Conservation (phyloP, 1,140 invertebrate species). For the Lepidotrigona ventralis region DNA sequence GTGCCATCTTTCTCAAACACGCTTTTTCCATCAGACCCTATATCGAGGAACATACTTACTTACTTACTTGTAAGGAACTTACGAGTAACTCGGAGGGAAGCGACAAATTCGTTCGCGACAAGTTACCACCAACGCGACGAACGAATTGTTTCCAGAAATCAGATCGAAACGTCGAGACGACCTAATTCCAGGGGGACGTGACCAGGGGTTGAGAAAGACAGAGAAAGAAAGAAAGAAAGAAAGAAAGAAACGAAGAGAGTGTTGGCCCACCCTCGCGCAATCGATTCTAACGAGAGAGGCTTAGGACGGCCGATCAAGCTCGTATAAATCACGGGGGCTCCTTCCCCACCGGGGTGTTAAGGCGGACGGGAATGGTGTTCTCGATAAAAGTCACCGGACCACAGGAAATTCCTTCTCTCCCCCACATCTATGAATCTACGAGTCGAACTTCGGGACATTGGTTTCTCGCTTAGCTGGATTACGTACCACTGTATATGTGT, state of each 20-base stretch:
- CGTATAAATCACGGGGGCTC: constrained; percentile 45
- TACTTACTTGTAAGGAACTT: neutral
- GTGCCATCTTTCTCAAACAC: too few relatives aligned
- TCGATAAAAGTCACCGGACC: constrained; percentile 48
- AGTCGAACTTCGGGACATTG: neutral
- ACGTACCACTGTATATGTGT: neutral
- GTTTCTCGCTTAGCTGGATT: neutral
- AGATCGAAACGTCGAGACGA: constrained; percentile 37
- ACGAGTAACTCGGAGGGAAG: neutral
- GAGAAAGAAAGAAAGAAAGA: neutral
- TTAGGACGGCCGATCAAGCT: constrained; percentile 50
- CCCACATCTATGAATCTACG: neutral
- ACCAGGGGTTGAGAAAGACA: neutral
- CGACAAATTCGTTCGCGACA: constrained; percentile 6
- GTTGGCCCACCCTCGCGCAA: constrained; percentile 18
- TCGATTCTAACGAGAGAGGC: constrained; percentile 58
- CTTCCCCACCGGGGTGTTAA: constrained; percentile 43
- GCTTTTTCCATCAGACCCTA: too few relatives aligned
- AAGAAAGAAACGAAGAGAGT: neutral
- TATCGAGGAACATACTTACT: too few relatives aligned
- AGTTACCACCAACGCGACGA: neutral
- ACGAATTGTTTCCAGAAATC: constrained; percentile 45
- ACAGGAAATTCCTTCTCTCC: constrained; percentile 14
- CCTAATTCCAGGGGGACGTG: constrained; percentile 29
- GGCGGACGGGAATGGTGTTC: constrained; percentile 51